Conservation (phyloP, 37 sponge, comb jelly and placozoan species). For the Cliona cf. orientalis region DNA sequence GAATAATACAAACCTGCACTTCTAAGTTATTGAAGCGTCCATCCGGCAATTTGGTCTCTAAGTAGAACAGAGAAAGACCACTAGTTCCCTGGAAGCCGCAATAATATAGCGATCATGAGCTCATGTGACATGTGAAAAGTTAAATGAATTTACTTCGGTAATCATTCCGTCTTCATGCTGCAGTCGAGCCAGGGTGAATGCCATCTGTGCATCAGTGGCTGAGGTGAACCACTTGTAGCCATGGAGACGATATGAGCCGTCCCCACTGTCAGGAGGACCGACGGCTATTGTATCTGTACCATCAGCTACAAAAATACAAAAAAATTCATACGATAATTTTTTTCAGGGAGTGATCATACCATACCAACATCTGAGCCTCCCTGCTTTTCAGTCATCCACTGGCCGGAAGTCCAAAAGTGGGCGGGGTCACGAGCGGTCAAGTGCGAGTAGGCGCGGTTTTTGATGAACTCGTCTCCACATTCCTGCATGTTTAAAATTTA, state of each 20-base stretch:
- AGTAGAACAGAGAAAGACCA: conserved; percentile 83
- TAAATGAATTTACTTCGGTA: conserved; percentile 28
- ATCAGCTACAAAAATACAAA: conserved; percentile 31
- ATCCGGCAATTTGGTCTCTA: conserved; percentile 53
- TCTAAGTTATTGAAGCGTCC: conserved; percentile 64
- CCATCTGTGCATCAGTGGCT: conserved; percentile 90
- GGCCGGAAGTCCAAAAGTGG: conserved; percentile 97
- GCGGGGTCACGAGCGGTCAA: conserved; percentile 71
- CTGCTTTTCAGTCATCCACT: conserved; percentile 97
- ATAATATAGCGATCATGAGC: not conserved
- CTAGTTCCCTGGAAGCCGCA: conserved; percentile 37
- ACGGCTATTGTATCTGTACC: conserved; percentile 86
- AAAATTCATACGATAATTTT: not conserved
- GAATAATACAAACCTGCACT: conserved; percentile 42
- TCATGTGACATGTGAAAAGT: not conserved
- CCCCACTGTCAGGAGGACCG: conserved; percentile 24
- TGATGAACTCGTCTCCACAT: conserved; percentile 5
- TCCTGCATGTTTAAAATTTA: conserved; percentile 1
- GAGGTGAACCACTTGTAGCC: conserved; percentile 99
- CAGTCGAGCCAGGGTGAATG: conserved; percentile 88
- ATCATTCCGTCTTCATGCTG: conserved; percentile 43
- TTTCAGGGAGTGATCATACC: not conserved
- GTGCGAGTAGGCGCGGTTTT: conserved; percentile 38
- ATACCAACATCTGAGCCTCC: conserved; percentile 98
- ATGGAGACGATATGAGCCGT: conserved; percentile 64